Conservation (phyloP, 2,888 invertebrate species). For the Agrenia bidenticulata region DNA sequence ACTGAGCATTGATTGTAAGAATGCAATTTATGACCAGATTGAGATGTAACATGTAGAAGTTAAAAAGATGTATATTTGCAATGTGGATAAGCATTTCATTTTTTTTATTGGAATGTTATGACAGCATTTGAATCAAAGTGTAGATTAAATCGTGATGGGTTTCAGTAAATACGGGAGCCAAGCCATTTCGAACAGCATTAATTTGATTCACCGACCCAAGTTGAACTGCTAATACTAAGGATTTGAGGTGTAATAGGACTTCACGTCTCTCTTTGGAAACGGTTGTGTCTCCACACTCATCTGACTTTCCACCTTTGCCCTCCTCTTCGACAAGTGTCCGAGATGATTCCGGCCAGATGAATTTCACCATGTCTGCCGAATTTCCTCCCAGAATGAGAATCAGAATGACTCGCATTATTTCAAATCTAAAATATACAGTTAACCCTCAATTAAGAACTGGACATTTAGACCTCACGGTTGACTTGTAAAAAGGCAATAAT, state of each 20-base stretch:
- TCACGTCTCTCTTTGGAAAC: slow-evolving; percentile 22
- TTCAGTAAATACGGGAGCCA: slow-evolving; percentile 38
- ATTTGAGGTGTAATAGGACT: slow-evolving; percentile 44
- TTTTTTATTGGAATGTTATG: too few relatives aligned
- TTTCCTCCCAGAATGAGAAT: slow-evolving; percentile 45
- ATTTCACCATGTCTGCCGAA: slow-evolving; percentile 44
- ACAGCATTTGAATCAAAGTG: slow-evolving; percentile 44
- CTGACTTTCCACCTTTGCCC: not conserved
- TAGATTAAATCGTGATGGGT: slow-evolving; percentile 43
- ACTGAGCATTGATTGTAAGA: too few relatives aligned
- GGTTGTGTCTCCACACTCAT: slow-evolving; percentile 3
- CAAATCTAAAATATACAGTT: slow-evolving; percentile 18
- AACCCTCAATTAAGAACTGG: not conserved
- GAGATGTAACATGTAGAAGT: too few relatives aligned
- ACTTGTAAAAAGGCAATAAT: not conserved
- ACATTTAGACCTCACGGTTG: not conserved
- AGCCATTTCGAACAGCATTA: slow-evolving; percentile 33
- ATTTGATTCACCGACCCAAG: slow-evolving; percentile 44
- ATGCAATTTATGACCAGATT: too few relatives aligned
- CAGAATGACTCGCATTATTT: slow-evolving; percentile 47
- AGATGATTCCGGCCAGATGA: slow-evolving; percentile 44
- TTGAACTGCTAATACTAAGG: slow-evolving; percentile 48
- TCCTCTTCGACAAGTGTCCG: not conserved
- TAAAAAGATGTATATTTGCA: too few relatives aligned
- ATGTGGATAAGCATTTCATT: too few relatives aligned